These are phyloP conservation scores for Agrotis clavis DNA, from an alignment of 2,888 invertebrate genomes.

Conservation along the genomic window DNA sequence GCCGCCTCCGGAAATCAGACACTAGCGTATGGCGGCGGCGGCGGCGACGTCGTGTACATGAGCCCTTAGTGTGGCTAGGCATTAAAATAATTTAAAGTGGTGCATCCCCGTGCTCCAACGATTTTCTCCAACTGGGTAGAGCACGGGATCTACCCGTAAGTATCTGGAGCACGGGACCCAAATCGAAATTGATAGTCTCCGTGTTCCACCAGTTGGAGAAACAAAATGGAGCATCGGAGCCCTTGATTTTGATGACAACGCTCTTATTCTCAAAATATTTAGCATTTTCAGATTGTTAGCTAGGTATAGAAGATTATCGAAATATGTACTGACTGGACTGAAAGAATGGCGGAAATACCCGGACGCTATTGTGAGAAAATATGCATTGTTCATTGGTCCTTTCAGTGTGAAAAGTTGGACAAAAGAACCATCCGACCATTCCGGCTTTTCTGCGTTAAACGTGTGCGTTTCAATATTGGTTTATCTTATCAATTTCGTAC, in stretches of 20 bases:
- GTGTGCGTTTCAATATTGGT: not conserved
- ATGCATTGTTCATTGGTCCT: conserved; percentile 18
- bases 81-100: too few species aligned
- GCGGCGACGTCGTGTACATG: too few species aligned
- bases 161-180: too few species aligned
- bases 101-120: too few species aligned
- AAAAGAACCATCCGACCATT: conserved; percentile 3
- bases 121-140: too few species aligned
- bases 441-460: not conserved
- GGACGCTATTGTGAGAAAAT: conserved; percentile 25
- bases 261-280: not conserved
- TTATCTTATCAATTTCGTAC: not conserved
- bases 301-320: not conserved
- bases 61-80: too few species aligned
- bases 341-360: not conserved
- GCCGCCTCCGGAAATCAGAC: too few species aligned
- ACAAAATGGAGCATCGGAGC: too few species aligned
- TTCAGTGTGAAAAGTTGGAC: conserved; percentile 18
- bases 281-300: conserved; percentile 12
- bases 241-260: conserved; percentile 2
- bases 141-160: too few species aligned
- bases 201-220: too few species aligned
- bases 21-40: too few species aligned
- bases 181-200: too few species aligned
- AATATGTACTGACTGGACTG: conserved; percentile 1